Evolutionary conservation across 2,113 vertebrate species (phyloP).

Genomic region (Tauraco erythrolophus): DNA sequence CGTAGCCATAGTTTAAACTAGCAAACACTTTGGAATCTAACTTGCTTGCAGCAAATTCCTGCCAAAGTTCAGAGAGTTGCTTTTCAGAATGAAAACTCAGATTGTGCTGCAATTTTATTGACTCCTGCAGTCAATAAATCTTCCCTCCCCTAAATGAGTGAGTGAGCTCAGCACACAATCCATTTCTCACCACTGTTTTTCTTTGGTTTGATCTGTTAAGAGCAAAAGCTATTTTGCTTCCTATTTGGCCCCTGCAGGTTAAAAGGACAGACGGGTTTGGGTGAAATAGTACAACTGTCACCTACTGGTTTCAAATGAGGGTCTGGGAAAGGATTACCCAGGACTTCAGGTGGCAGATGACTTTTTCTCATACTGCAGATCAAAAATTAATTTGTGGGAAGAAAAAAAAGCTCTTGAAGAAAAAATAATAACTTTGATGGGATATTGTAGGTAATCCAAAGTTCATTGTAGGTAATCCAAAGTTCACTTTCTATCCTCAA

Average conservation of each 20-base stretch:
- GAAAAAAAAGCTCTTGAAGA: background rate
- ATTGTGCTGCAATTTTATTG: background rate
- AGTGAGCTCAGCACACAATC: background rate
- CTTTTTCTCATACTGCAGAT: background rate
- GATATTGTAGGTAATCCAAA: background rate
- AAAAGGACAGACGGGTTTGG: constrained; percentile 32
- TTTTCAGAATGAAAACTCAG: background rate
- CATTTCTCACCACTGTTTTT: constrained; percentile 42
- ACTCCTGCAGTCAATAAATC: constrained; percentile 29
- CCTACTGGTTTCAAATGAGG: background rate
- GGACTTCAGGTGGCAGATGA: background rate
- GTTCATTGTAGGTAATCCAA: background rate
- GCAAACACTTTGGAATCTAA: background rate
- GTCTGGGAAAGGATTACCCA: background rate
- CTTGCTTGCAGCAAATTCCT: background rate
- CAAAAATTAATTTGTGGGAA: constrained; percentile 17
- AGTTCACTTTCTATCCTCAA: background rate
- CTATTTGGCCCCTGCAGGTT: background rate
- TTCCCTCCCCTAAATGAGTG: background rate
- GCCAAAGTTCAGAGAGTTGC: background rate
- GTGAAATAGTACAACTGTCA: constrained; percentile 46
- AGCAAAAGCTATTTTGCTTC: constrained; percentile 18
- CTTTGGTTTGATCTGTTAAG: constrained; percentile 36
- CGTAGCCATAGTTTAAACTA: background rate
- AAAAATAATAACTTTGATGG: background rate